These are phyloP conservation scores for Drosophila anomelani DNA, from an alignment of 2,888 invertebrate species.

Conservation along the genomic window DNA sequence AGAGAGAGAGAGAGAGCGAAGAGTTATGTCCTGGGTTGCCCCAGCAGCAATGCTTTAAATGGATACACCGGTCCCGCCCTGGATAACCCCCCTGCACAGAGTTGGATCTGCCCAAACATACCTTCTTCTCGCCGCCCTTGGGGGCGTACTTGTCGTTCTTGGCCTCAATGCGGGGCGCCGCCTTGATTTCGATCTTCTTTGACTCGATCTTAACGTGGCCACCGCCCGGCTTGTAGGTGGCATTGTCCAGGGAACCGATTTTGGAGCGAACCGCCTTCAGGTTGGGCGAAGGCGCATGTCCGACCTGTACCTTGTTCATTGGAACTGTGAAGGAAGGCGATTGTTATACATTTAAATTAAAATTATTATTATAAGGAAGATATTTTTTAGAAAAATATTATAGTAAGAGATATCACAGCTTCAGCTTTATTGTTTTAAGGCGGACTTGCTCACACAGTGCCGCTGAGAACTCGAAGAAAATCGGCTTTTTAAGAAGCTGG, in stretches of 20 bases:
- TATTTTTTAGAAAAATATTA: background rate
- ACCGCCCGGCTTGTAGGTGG: constrained; percentile 94
- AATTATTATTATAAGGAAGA: background rate
- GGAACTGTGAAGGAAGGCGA: constrained; percentile 87
- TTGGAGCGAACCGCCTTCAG: constrained; percentile 96
- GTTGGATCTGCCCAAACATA: constrained; percentile 81
- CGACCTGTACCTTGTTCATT: constrained; percentile 97
- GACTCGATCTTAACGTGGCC: constrained; percentile 95
- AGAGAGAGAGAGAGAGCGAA: background rate
- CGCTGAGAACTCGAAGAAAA: too few relatives aligned
- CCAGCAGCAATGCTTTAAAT: constrained; percentile 3
- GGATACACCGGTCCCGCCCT: constrained; percentile 33
- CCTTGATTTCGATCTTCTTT: constrained; percentile 93
- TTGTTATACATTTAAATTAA: background rate
- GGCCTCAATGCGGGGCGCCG: constrained; percentile 94
- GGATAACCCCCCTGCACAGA: background rate
- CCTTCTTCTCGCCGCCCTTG: constrained; percentile 96
- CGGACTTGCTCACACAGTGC: background rate
- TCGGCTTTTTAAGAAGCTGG: background rate
- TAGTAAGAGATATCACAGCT: background rate
- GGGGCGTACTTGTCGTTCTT: constrained; percentile 95
- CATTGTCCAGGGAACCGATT: constrained; percentile 95
- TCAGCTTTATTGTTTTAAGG: background rate
- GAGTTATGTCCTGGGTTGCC: constrained; percentile 11
- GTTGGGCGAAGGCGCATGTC: constrained; percentile 96